Percentiles rank a stretch among this genome's conserved stretches.
Evolutionary conservation across 2,113 vertebrate species (phyloP).

Genomic region (Elgaria multicarinata): DNA sequence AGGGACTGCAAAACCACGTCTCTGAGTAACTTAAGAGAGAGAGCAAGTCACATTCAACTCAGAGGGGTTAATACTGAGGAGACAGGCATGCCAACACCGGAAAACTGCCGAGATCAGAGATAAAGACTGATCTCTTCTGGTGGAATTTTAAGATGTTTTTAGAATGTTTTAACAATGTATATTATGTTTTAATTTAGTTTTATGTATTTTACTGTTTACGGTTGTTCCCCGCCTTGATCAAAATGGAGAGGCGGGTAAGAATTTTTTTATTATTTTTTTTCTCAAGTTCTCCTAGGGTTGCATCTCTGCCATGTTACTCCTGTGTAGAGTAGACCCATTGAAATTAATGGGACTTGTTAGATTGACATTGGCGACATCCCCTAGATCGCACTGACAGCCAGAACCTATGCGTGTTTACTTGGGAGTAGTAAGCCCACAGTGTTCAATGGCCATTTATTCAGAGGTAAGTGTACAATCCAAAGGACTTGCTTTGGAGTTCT

Average conservation of each 20-base stretch:
- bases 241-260: no score
- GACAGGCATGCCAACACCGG: neutral
- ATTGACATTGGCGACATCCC: neutral
- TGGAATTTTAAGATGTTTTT: no score
- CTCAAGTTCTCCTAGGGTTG: no score
- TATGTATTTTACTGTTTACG: no score
- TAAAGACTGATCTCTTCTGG: no score
- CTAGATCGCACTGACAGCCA: neutral
- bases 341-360: no score
- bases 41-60: neutral
- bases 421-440: neutral
- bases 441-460: neutral
- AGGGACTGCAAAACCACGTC: conserved; percentile 93
- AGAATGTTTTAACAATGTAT: no score
- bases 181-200: no score
- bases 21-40: conserved; percentile 88
- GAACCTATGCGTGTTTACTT: neutral
- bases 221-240: no score
- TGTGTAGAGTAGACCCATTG: no score
- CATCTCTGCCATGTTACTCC: no score
- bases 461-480: neutral
- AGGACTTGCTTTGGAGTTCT: neutral
- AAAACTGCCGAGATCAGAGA: neutral
- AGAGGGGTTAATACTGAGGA: neutral
- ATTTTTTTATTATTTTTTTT: no score